Base-by-base conservation (phyloP, 2,888 invertebrate genomes). In the Drosophila maculinotata region DNA sequence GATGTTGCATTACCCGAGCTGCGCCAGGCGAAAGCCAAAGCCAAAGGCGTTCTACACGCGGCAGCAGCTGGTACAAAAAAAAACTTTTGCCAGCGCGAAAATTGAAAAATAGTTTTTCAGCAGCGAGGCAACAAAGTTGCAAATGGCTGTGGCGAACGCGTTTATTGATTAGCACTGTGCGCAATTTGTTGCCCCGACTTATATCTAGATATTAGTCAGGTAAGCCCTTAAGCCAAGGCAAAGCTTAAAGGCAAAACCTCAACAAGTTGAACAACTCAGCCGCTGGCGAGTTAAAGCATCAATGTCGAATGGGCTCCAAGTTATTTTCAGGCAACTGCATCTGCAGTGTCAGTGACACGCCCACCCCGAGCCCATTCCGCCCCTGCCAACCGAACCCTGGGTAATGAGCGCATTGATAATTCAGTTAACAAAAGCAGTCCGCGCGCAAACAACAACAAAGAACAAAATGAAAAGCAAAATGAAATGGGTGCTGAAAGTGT, bases 361-460 rank as follows among this genome's bases (percentile, higher is more conserved):
- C 42, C 54, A 41, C 35, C 7, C 17, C 20, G 20, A 56, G 62
- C 53, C 42, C 54, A 41, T 31, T 8, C 17, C 20, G 20, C 3
- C 28, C 26, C 12, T 30, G 31, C 45, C 26, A 52, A 38, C 54
- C 41, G 56, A 66, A 69, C 75, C 57, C 68, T 65, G 69, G 62
- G 58, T 81, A 83, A 85, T 76, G 76, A 83, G 80, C 76, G 63
- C 68, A 45, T 63, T 68, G 71, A 74, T 80, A 78, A 72, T 80
- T 73, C 70, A 68, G 60, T 64, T 64, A 65, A 68, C 75, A 77
- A 77, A 75, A 52, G 44, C 23, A 20, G 17, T 17, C 30, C 10
- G 12, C 12, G 17, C 12, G 9, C 9, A 14, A 30, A 38, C 49
- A 69, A 58, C 48, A 2, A 4, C n/a, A n/a, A n/a, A 23, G 36